Base-by-base conservation (phyloP, 2,888 invertebrate species). In the Panopea generosa region DNA sequence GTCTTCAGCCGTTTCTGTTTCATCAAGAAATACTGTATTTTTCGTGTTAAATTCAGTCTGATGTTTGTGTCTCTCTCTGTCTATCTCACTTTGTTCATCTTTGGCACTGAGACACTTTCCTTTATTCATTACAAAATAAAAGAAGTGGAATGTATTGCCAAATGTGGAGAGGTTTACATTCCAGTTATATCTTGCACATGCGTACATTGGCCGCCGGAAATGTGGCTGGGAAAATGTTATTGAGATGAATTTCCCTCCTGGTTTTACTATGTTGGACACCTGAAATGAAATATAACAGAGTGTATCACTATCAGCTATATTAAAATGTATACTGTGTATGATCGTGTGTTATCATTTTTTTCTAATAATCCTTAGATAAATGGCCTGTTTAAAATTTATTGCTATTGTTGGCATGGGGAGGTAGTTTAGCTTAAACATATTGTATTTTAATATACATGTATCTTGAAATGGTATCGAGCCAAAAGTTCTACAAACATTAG, bases 141-240 rank as follows among this genome's bases (percentile, higher is more conserved):
- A 82, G 59, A 77, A 82, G 56, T 75, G 77, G 62, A 82, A 82
- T 6, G 61, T 56, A 9, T 67, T 55, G 27, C 82, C 82, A 62
- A 79, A 77, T 11, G 69, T 67, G 29, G 63, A 63, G n/a, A 72
- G 43, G 22, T 67, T 40, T 0, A 33, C 33, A 11, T 33, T 33
- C 33, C 82, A 79, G 27, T 60, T 57, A 49, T 69, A 82, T 26
- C 57, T 74, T 20, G 67, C 43, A 29, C 72, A 43, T 11, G 82
- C 79, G 61, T 79, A 82, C 20, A 72, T 43, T 20, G 69, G 72
- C 43, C 50, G 77, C 27, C 82, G 53, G 27, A 82, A 82, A 57
- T 82, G 82, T 14, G 82, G 77, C 57, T 82, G 79, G 11, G 79
- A 57, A 68, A 82, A 82, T 22, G 77, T 72, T 27, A 82, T 75